phyloP scores from a whole-genome alignment of 1,140 invertebrate species.

The Aradophagus sp. region DNA sequence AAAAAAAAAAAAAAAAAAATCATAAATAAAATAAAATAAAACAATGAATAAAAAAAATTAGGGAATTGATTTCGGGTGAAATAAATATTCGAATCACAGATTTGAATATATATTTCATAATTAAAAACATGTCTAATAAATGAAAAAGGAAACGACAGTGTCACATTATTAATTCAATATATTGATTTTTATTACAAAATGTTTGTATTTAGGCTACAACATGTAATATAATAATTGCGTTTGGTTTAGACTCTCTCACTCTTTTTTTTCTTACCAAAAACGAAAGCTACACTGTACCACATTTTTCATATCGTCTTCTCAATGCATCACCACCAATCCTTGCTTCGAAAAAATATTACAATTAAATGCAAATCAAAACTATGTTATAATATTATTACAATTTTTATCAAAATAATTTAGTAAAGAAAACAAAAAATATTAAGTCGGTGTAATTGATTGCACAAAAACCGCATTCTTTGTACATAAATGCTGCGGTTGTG shows the following conservation, averaged over 20 bases:
- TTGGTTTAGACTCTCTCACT: slow-evolving; percentile 70
- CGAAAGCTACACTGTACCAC: slow-evolving; percentile 70
- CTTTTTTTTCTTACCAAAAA: slow-evolving; percentile 67
- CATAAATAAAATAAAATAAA: no score
- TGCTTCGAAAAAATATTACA: slow-evolving; percentile 58
- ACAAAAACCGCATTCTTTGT: no score
- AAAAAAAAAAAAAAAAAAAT: no score
- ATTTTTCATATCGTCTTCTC: slow-evolving; percentile 60
- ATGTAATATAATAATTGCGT: slow-evolving; percentile 75
- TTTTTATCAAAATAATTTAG: no score
- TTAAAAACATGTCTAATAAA: not conserved
- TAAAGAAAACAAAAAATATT: no score
- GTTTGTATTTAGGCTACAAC: slow-evolving; percentile 74
- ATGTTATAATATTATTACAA: no score
- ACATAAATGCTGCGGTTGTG: no score
- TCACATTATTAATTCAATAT: slow-evolving; percentile 66
- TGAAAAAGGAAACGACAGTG: not conserved
- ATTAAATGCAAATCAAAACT: slow-evolving; percentile 52
- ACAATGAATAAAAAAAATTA: no score
- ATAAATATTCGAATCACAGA: no score
- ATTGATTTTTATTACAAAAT: slow-evolving; percentile 75
- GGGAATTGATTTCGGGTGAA: no score
- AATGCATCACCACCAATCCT: slow-evolving; percentile 45
- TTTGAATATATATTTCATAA: no score
- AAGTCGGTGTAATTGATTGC: no score